Evolutionary conservation across 2,888 invertebrate species (phyloP), one percentile per base, ranked within the genome.

Genomic region (Thecocarcelia acutangulata): DNA sequence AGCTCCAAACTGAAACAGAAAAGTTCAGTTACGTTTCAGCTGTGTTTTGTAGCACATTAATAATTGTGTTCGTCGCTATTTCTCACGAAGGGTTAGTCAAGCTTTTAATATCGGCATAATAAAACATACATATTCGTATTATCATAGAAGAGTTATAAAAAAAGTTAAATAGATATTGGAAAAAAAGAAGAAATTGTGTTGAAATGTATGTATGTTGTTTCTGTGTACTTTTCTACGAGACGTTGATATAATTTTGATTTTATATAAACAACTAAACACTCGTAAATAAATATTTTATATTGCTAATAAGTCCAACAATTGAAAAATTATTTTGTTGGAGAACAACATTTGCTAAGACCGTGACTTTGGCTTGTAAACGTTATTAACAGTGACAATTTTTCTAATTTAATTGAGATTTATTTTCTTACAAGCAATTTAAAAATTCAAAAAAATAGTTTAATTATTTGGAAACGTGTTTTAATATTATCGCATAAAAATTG

Each of bases 21-120:
- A 37, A 42, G 61, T 83, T 85, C 83, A 85, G 85, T 85, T 77
- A 83, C 73, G 77, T 83, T 84, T 85, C 83, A 76, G 83, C 84
- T 83, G 84, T 83, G 84, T 77, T 78, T 80, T 56, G 76, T 72
- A 69, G 63, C 76, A 63, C 59, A 75, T 66, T 78, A 58, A 58
- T 52, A 61, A 63, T 76, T 52, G 37, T 56, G 17, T 58, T 56
- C n/a, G 37, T 63, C 46, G 40, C 50, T 56, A 21, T 61, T 63
- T 33, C 28, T 59, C 63, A 64, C 58, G 15, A 61, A 75, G 72
- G 70, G 78, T 75, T 73, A 82, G 80, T 77, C 73, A 19, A 15
- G 24, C 44, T 54, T 56, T 8, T 42, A 79, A 44, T 83, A 83
- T 81, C 80, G 79, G 63, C 15, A 74, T 73, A n/a, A 63, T 58